These are phyloP conservation scores for Tyria jacobaeae DNA, from an alignment of 2,888 invertebrate species.

Conservation along the genomic window DNA sequence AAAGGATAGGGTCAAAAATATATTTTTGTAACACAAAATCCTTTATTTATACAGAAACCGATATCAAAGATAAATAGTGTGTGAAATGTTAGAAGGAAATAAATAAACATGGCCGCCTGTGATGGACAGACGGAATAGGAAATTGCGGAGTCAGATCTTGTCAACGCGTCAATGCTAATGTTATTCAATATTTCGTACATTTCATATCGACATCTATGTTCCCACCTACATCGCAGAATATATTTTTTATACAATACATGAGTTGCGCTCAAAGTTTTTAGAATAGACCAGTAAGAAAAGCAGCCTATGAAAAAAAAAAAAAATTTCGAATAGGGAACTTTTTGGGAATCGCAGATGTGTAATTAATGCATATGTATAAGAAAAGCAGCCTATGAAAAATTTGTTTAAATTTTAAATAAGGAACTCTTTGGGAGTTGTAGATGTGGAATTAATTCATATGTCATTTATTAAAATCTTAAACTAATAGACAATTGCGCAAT, in stretches of 20 bases:
- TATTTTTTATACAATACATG: background rate
- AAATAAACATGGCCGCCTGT: slow-evolving; percentile 54
- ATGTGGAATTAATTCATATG: no score
- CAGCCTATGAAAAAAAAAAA: no score
- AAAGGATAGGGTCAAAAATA: background rate
- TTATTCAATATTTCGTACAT: slow-evolving; percentile 50
- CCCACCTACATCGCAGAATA: background rate
- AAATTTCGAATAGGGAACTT: no score
- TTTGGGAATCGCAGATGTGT: no score
- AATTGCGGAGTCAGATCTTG: slow-evolving; percentile 67
- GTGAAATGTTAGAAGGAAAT: slow-evolving; percentile 58
- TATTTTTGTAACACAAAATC: slow-evolving; percentile 9
- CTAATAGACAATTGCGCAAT: no score
- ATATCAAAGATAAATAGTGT: slow-evolving; percentile 48
- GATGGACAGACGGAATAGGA: slow-evolving; percentile 69
- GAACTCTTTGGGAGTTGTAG: no score
- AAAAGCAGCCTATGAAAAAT: no score
- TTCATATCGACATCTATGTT: slow-evolving; percentile 16
- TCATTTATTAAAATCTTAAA: no score
- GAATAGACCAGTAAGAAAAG: no score
- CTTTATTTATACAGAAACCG: slow-evolving; percentile 33
- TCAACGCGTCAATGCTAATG: slow-evolving; percentile 51
- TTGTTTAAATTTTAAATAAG: no score
- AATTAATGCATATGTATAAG: no score
- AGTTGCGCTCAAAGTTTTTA: no score